These are phyloP conservation scores for Gavia stellata DNA, from an alignment of 2,113 vertebrate genomes.

Conservation along the genomic window DNA sequence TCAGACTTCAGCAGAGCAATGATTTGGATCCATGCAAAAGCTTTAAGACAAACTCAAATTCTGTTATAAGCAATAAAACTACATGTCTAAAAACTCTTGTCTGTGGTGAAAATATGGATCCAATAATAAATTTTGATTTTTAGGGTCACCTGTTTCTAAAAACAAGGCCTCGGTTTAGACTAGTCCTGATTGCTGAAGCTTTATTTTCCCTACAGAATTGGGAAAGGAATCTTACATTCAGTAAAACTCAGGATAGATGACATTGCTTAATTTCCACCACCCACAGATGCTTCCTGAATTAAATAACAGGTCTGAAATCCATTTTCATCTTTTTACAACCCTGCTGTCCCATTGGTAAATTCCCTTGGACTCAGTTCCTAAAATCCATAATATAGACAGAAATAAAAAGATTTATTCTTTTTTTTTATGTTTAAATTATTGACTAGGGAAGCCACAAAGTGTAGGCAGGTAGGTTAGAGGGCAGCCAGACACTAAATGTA, in stretches of 20 bases:
- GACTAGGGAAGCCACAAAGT: neutral
- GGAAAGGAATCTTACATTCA: neutral
- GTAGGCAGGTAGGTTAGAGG: neutral
- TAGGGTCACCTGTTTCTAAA: neutral
- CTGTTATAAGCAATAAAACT: neutral
- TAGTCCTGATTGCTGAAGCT: neutral
- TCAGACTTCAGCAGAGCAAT: neutral
- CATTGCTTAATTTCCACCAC: neutral
- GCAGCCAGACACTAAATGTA: constrained; percentile 20
- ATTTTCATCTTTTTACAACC: neutral
- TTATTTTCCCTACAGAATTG: neutral
- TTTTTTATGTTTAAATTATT: neutral
- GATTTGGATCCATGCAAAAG: neutral
- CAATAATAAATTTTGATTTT: neutral
- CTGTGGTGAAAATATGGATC: neutral
- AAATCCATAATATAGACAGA: neutral
- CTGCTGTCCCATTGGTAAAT: neutral
- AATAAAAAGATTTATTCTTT: neutral
- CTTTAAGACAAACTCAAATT: neutral
- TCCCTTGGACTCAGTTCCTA: neutral
- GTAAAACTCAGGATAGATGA: neutral
- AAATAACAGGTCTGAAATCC: constrained; percentile 9
- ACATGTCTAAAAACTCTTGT: neutral
- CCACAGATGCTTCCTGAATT: neutral
- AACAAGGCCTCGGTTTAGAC: neutral